Evolutionary conservation across 2,113 vertebrate genomes (phyloP).

Genomic region (Alces alces): DNA sequence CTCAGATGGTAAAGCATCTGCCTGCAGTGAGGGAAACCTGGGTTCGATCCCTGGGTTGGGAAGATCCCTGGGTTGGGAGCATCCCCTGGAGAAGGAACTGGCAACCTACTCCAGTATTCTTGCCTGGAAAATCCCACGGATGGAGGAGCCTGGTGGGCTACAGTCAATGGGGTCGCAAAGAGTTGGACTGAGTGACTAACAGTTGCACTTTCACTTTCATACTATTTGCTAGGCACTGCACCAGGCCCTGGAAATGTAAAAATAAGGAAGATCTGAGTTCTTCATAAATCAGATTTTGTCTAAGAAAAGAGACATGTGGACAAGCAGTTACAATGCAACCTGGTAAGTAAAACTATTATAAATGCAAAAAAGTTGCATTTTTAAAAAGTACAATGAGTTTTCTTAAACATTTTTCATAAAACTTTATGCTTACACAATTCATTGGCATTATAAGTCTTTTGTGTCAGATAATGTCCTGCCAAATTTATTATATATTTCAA

Average conservation of each 20-base stretch:
- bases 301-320: background rate
- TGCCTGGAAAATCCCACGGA: background rate
- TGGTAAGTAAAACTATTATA: background rate
- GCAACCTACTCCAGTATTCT: background rate
- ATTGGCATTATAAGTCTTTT: conserved; percentile 2
- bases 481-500: conserved; percentile 4
- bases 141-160: background rate
- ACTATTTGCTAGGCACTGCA: background rate
- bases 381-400: background rate
- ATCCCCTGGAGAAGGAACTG: background rate
- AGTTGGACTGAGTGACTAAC: background rate
- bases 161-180: background rate
- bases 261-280: background rate
- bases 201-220: background rate
- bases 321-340: background rate
- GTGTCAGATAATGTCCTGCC: background rate
- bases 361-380: background rate
- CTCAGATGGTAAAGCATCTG: background rate
- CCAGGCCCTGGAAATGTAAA: background rate
- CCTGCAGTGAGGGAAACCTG: background rate
- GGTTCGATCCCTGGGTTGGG: background rate
- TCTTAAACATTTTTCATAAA: background rate
- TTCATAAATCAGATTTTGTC: background rate
- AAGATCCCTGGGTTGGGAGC: background rate
- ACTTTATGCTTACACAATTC: background rate